Conservation (phyloP, 1,140 invertebrate genomes). For the Akabosia matsudoensis region DNA sequence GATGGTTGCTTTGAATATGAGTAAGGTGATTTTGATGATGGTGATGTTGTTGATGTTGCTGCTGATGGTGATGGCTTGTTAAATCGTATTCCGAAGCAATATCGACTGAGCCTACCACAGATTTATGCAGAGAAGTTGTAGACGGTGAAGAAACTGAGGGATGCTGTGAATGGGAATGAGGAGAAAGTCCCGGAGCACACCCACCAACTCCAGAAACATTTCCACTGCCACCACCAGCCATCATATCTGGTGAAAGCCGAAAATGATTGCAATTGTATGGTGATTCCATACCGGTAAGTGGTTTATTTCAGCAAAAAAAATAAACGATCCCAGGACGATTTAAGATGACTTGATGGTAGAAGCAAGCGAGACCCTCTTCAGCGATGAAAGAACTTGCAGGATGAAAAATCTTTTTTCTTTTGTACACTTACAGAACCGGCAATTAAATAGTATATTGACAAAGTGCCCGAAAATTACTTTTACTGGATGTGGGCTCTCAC, state of each 20-base stretch:
- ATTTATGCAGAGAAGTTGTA: conserved; percentile 13
- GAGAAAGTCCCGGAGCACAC: not conserved
- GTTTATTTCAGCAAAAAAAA: too few relatives aligned
- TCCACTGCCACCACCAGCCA: not conserved
- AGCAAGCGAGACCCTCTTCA: too few relatives aligned
- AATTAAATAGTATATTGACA: too few relatives aligned
- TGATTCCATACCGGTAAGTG: too few relatives aligned
- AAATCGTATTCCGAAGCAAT: conserved; percentile 18
- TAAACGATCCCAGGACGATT: too few relatives aligned
- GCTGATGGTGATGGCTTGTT: conserved; percentile 6
- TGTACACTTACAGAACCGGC: too few relatives aligned
- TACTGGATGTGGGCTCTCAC: too few relatives aligned
- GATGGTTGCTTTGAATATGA: conserved; percentile 16
- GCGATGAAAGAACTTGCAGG: too few relatives aligned
- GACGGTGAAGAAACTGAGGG: conserved; percentile 10
- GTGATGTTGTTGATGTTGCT: not conserved
- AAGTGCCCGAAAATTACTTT: too few relatives aligned
- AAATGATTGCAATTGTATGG: conserved; percentile 17
- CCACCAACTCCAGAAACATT: not conserved
- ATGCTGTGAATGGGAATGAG: conserved; percentile 15
- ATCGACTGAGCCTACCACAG: conserved; percentile 17
- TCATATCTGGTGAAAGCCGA: conserved; percentile 16
- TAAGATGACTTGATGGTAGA: too few relatives aligned
- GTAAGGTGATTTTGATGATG: conserved; percentile 16
- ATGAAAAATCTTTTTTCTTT: too few relatives aligned